Percentiles rank a stretch among this genome's conserved stretches.
Conservation (phyloP, 2,797 vertebrate genomes). For the Hirundo rustica region DNA sequence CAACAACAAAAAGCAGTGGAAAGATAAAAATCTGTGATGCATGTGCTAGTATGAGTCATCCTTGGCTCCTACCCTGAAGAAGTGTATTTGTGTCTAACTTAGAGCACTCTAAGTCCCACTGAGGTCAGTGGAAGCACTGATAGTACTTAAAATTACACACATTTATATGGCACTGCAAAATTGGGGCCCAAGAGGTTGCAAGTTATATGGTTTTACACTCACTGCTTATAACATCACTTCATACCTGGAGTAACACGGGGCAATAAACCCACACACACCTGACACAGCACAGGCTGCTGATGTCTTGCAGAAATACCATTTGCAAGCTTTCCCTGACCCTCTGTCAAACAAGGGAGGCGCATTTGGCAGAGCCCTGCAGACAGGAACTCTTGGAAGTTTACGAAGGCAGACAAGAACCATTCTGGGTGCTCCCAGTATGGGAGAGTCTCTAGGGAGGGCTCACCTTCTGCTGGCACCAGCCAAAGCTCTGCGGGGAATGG, state of each 20-base stretch:
- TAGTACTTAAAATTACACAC: neutral
- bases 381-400: neutral
- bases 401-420: neutral
- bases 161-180: neutral
- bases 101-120: neutral
- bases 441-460: neutral
- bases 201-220: neutral
- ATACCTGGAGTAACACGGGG: neutral
- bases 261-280: neutral
- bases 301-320: neutral
- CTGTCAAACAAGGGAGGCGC: neutral
- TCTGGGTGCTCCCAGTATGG: rapidly evolving
- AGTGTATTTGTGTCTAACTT: neutral
- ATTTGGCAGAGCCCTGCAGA: neutral
- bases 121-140: slow-evolving; percentile 24
- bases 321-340: neutral
- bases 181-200: neutral
- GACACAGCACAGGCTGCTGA: neutral
- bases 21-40: slow-evolving; percentile 21
- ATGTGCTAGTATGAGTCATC: neutral
- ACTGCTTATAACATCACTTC: neutral
- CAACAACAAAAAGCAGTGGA: slow-evolving; percentile 2
- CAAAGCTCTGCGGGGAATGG: rapidly evolving
- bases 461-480: neutral
- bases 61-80: slow-evolving; percentile 12